Percentiles rank a stretch among this genome's conserved stretches.
phyloP scores from a whole-genome alignment of 37 sponge, comb jelly and placozoan genomes.

The Halichondria panicea region DNA sequence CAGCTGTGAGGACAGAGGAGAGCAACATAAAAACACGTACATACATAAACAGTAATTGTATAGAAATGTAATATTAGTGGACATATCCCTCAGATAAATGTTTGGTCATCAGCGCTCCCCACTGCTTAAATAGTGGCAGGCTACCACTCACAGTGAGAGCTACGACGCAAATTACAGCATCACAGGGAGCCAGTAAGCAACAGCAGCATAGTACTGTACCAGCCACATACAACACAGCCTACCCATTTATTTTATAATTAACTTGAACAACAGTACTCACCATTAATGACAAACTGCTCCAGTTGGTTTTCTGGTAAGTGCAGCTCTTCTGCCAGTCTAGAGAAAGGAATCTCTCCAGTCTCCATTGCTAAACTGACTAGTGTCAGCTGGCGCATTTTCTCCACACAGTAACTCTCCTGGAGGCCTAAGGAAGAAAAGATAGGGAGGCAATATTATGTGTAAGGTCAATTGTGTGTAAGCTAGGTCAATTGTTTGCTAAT shows the following conservation, averaged over 20 bases:
- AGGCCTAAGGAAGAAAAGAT: slow-evolving; percentile 1
- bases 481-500: not conserved
- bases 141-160: slow-evolving; percentile 39
- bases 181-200: not conserved
- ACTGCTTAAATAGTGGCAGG: slow-evolving; percentile 28
- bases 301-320: slow-evolving; percentile 24
- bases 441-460: not conserved
- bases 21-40: not conserved
- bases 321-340: slow-evolving; percentile 34
- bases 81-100: slow-evolving; percentile 33
- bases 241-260: not conserved
- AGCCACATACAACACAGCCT: not conserved
- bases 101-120: slow-evolving; percentile 19
- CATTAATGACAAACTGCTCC: slow-evolving; percentile 57
- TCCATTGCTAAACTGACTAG: slow-evolving; percentile 44
- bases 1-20: slow-evolving; percentile 17
- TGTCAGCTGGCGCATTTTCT: slow-evolving; percentile 72
- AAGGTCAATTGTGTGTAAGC: not conserved
- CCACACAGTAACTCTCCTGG: slow-evolving; percentile 15
- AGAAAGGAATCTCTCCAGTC: slow-evolving; percentile 35
- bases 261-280: slow-evolving; percentile 17
- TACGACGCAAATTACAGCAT: slow-evolving; percentile 71
- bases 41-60: not conserved
- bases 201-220: not conserved
- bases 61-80: too few species aligned